These are phyloP conservation scores for Pimpla rufipes DNA, from an alignment of 2,888 invertebrate genomes.

Conservation along the genomic window DNA sequence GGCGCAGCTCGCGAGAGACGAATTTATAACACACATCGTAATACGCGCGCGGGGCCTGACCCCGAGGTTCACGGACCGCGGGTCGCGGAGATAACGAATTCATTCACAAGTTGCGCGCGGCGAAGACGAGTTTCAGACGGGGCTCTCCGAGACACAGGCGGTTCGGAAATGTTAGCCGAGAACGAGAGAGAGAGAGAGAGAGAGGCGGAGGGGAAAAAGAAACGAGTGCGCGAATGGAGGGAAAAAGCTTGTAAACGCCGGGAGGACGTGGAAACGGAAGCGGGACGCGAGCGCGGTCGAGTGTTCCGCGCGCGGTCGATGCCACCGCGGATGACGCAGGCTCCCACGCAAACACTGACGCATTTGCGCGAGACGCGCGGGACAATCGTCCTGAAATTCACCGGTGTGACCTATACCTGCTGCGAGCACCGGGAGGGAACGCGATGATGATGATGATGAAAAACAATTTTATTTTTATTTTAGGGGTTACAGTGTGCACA, in stretches of 20 bases:
- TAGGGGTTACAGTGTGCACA: too few relatives aligned
- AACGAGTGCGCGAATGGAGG: constrained; percentile 8
- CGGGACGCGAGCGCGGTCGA: constrained; percentile 29
- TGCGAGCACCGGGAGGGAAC: too few relatives aligned
- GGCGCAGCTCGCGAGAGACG: constrained; percentile 8
- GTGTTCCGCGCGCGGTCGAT: constrained; percentile 69
- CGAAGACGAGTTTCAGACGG: constrained; percentile 1
- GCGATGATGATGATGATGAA: constrained; percentile 1
- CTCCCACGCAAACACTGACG: constrained; percentile 65
- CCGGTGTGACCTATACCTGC: constrained; percentile 53
- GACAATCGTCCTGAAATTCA: constrained; percentile 37
- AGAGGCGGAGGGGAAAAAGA: constrained; percentile 12
- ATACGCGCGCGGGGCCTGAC: constrained; percentile 52
- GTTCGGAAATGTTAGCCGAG: constrained; percentile 30
- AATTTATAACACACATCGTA: constrained; percentile 40
- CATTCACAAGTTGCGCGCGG: constrained; percentile 78
- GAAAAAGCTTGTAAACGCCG: constrained; percentile 24
- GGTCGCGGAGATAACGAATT: constrained; percentile 79
- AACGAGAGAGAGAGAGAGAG: too few relatives aligned
- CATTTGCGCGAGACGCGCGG: constrained; percentile 64
- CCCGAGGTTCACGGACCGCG: constrained; percentile 75
- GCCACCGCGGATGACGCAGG: constrained; percentile 74
- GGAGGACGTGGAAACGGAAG: constrained; percentile 32
- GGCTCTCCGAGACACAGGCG: constrained; percentile 8
- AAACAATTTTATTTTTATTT: background rate